Evolutionary conservation across 1,140 invertebrate genomes (phyloP), one percentile per base, ranked within the genome.

Genomic region (Schlechtendalia chinensis): DNA sequence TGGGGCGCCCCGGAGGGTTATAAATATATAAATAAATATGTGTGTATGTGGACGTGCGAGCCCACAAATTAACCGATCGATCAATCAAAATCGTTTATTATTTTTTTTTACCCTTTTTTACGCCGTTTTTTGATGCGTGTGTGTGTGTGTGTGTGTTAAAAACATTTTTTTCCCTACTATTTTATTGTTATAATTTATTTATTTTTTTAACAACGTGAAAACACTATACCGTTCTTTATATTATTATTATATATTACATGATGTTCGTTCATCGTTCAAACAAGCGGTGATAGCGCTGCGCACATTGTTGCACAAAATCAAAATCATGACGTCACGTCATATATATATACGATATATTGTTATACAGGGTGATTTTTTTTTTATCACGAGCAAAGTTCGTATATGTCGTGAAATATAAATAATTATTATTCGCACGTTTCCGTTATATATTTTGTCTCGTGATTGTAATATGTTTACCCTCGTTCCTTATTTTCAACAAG

Each of bases 51-150:
- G 39, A 45, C 11, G 63, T 24, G 32, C 19, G 29, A 19, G 8
- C 10, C 17, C 24, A 24, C 14, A 53, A 71, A 71, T 71, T 71
- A 71, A 71, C 67, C 67, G 29, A 54, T 53, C 69, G 69, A 72
- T 72, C 69, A 54, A 53, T 72, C 67, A 69, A 39, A 39, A 69
- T 69, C 45, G 47, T 27, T 69, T 50, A 24, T 69, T 69, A 47
- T 47, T 5, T 67, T 12, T 47, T 24, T 24, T 69, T 17, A 2
- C n/a, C 32, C n/a, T 24, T 19, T 47, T 69, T 24, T 8, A 39
- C 39, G 16, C 24, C n/a, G 8, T 69, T 11, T 29, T n/a, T n/a
- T n/a, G n/a, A 58, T 58, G n/a, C 22, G 10, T 22, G 5, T 22
- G 22, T 22, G n/a, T 58, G 10, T 58, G 22, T n/a, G n/a, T n/a